These are phyloP conservation scores for Phataginus tetradactyla DNA, from an alignment of 2,797 vertebrate species.

Conservation along the genomic window DNA sequence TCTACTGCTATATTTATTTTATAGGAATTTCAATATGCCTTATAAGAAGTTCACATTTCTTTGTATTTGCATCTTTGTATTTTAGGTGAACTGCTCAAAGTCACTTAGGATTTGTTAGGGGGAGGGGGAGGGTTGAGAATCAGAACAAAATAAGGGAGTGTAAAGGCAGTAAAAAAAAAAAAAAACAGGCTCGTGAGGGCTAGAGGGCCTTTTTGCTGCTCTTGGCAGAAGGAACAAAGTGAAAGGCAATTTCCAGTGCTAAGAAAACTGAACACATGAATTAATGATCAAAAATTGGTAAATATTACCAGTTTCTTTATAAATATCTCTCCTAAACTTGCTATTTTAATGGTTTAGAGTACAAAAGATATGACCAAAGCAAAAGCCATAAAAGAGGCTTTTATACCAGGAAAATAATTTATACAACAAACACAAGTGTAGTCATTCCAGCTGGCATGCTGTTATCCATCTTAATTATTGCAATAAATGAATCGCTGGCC, in stretches of 20 bases:
- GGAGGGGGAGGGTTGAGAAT: constrained; percentile 1
- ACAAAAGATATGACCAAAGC: constrained; percentile 46
- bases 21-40: constrained; percentile 47
- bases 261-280: constrained; percentile 58
- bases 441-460: constrained; percentile 73
- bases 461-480: constrained; percentile 79
- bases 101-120: constrained; percentile 54
- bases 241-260: constrained; percentile 32
- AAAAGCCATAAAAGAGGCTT: constrained; percentile 64
- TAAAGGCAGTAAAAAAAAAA: background rate
- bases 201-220: background rate
- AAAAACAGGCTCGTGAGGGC: background rate
- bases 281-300: constrained; percentile 62
- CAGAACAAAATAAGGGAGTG: constrained; percentile 30
- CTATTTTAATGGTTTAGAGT: constrained; percentile 50
- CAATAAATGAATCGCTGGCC: constrained; percentile 71
- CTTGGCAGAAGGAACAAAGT: constrained; percentile 55
- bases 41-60: constrained; percentile 34
- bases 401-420: constrained; percentile 70
- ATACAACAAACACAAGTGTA: constrained; percentile 74
- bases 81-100: background rate
- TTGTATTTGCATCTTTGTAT: background rate
- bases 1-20: constrained; percentile 2
- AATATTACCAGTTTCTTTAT: constrained; percentile 57
- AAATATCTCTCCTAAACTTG: constrained; percentile 56